These are phyloP conservation scores for Hesperia comma DNA, from an alignment of 2,888 invertebrate genomes.

Conservation along the genomic window DNA sequence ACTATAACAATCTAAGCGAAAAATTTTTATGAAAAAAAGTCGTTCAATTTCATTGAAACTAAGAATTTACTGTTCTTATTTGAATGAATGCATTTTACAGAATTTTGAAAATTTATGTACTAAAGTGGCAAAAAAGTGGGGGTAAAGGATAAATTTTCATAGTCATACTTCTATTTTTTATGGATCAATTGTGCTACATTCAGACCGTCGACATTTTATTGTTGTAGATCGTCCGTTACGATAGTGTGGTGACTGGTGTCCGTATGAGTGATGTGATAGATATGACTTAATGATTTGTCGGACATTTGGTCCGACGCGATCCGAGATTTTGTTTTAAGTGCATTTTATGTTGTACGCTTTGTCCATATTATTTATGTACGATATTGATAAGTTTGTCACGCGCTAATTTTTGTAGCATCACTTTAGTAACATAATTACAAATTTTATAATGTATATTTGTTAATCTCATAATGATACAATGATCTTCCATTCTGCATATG, in stretches of 20 bases:
- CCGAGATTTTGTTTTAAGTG: constrained; percentile 41
- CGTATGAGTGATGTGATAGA: constrained; percentile 1
- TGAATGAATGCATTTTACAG: too few relatives aligned
- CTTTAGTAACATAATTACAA: neutral
- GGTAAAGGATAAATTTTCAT: too few relatives aligned
- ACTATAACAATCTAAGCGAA: too few relatives aligned
- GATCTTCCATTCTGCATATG: constrained; percentile 1
- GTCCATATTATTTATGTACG: constrained; percentile 36
- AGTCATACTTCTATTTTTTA: too few relatives aligned
- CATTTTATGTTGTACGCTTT: constrained; percentile 51
- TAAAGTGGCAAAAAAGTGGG: too few relatives aligned
- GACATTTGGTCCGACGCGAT: too few relatives aligned
- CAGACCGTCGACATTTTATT: neutral
- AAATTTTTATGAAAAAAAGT: too few relatives aligned
- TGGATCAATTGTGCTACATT: neutral
- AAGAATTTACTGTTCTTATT: too few relatives aligned
- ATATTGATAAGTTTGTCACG: constrained; percentile 19
- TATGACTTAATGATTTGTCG: neutral
- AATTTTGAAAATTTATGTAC: too few relatives aligned
- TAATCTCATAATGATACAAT: neutral
- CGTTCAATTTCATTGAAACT: too few relatives aligned
- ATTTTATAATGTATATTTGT: constrained; percentile 1
- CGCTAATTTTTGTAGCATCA: constrained; percentile 21
- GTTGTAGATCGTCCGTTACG: neutral
- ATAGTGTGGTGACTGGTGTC: too few relatives aligned